Percentiles rank a stretch among this genome's conserved stretches.
Conservation (phyloP, 2,113 vertebrate species). For the Gambusia affinis region DNA sequence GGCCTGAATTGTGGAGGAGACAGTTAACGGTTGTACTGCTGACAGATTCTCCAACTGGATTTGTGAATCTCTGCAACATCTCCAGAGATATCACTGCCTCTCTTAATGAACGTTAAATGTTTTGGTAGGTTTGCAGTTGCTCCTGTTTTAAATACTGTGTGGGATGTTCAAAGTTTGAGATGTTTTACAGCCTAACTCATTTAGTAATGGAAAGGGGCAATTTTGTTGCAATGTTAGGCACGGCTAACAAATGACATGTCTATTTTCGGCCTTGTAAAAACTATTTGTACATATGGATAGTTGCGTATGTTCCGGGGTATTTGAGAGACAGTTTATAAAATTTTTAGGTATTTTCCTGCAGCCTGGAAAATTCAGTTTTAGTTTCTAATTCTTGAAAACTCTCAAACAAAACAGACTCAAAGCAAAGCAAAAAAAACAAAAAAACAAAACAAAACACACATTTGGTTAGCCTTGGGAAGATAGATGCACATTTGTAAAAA, state of each 20-base stretch:
- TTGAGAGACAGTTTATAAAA: neutral
- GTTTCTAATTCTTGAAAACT: neutral
- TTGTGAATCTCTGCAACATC: too few species aligned
- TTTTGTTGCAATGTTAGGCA: neutral
- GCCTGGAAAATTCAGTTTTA: neutral
- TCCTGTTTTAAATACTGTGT: neutral
- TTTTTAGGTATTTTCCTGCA: neutral
- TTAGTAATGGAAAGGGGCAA: neutral
- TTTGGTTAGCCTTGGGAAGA: neutral
- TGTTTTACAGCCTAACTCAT: neutral
- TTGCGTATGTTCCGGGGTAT: too few species aligned
- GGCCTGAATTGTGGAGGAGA: too few species aligned
- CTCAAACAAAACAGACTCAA: neutral
- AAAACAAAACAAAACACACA: neutral
- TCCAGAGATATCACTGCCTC: too few species aligned
- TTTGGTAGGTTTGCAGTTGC: neutral
- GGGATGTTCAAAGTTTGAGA: neutral
- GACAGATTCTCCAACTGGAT: too few species aligned
- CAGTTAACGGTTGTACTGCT: too few species aligned
- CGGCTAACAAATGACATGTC: neutral
- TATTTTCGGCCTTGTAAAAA: neutral
- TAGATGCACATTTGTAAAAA: neutral
- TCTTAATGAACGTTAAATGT: neutral
- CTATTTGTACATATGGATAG: neutral
- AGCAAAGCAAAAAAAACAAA: neutral